Evolutionary conservation across 2,888 invertebrate genomes (phyloP).

Genomic region (Torymus aiolomorphi): DNA sequence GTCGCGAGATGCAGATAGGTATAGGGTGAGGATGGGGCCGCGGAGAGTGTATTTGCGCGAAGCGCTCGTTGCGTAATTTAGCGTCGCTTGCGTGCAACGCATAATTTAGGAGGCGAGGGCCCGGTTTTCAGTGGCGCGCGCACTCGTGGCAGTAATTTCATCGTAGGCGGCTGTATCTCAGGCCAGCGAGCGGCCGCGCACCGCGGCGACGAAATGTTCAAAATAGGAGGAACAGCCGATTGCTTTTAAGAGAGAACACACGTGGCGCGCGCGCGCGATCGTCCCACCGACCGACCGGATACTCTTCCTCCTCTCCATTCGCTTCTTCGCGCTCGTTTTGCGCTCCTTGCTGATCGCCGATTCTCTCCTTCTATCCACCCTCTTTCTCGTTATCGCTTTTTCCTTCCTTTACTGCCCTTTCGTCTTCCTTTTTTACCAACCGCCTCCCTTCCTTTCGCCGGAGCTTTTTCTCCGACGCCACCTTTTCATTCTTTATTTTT

Average conservation of each 20-base stretch:
- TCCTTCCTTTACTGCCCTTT: slow-evolving; percentile 30
- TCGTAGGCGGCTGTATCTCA: slow-evolving; percentile 63
- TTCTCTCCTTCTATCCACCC: slow-evolving; percentile 12
- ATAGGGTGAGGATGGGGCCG: too few species aligned
- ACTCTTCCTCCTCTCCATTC: slow-evolving; percentile 16
- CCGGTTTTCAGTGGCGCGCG: too few species aligned
- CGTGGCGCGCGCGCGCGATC: slow-evolving; percentile 44
- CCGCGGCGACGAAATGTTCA: slow-evolving; percentile 69
- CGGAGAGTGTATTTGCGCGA: too few species aligned
- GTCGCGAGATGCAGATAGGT: too few species aligned
- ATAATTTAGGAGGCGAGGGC: too few species aligned
- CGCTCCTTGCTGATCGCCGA: slow-evolving; percentile 29
- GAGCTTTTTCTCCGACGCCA: slow-evolving; percentile 32
- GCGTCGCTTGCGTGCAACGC: too few species aligned
- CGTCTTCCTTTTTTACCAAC: slow-evolving; percentile 53
- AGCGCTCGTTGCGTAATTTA: not conserved
- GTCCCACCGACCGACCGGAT: too few species aligned
- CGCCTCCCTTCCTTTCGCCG: slow-evolving; percentile 13
- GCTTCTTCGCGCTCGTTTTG: slow-evolving; percentile 30
- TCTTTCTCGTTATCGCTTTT: slow-evolving; percentile 50
- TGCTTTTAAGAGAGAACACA: slow-evolving; percentile 71
- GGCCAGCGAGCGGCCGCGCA: slow-evolving; percentile 39
- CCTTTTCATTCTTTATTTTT: slow-evolving; percentile 30
- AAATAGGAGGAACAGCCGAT: slow-evolving; percentile 71
- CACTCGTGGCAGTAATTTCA: slow-evolving; percentile 66